Base-by-base conservation (phyloP, 1,140 invertebrate genomes). In the Macrostomum lignano region DNA sequence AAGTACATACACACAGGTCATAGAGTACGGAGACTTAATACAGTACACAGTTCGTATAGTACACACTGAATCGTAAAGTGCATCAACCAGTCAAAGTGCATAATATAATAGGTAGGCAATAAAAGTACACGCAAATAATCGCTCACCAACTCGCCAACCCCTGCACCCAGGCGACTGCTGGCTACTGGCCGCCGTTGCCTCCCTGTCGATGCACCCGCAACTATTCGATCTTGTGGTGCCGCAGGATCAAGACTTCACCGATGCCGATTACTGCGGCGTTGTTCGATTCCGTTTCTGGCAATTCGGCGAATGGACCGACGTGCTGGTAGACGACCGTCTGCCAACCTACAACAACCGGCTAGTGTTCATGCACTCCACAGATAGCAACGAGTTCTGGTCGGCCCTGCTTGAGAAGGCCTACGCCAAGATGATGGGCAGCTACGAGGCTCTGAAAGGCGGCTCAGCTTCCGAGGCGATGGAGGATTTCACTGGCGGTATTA, bases 381-480 rank as follows among this genome's bases (percentile, higher is more conserved):
- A 84, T 44, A 67, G 62, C 25, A 88, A 81, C 43, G 62, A 64
- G 35, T 94, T 94, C 55, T 96, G 88, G 88, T 82, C 76, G 50
- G 67, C 72, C 1, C 59, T 96, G 14, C 52, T 96, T 21, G 88
- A 96, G 51, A 96, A 96, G 61, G 88, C 86, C 1, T 96, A 94
- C 60, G 84, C 86, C 15, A 96, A 96, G 62, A 55, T 94, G 17
- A 77, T 86, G 52, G 86, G 86, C 1, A 88, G 79, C 0, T 98
- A 96, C 54, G 88, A 96, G 58, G 74, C 84, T 0, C 62, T 96
- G 0, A 93, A 93, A 52, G 88, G 88, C 26, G 88, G 88, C 17
- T 76, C 77, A 1, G 88, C 82, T 1, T 78, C 75, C 44, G 88
- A 98, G 53, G 88, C 86, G 1, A 82, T 96, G 72, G 86, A 93